A percentile compares a stretch with the other conserved stretches of the same genome.
Conservation (phyloP, 2,113 vertebrate species). For the Rattus rattus region DNA sequence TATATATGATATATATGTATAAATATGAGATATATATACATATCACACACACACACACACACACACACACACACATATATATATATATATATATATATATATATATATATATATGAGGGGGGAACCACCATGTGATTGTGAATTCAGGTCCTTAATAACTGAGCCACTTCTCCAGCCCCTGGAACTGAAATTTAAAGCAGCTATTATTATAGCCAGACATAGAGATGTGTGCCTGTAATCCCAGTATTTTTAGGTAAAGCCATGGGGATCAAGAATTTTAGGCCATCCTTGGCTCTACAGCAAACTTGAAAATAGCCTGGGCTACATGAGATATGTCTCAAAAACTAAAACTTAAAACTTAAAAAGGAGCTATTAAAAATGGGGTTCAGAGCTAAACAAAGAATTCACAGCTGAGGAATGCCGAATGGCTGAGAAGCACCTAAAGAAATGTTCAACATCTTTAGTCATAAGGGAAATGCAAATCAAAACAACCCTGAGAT, state of each 20-base stretch:
- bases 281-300: neutral
- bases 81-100: no score
- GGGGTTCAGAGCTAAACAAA: no score
- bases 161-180: neutral
- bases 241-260: neutral
- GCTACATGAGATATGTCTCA: neutral
- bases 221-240: neutral
- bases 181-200: slow-evolving; percentile 56
- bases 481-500: no score
- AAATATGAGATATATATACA: no score
- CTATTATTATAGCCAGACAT: neutral
- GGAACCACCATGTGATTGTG: neutral
- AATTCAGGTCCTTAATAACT: neutral
- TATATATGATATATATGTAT: no score
- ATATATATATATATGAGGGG: no score
- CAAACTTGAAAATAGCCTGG: neutral
- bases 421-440: no score
- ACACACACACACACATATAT: no score
- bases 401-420: no score
- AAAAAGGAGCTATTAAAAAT: neutral
- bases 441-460: no score
- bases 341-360: neutral
- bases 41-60: no score
- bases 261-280: neutral
- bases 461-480: no score